These are phyloP conservation scores for Drosophila yooni DNA, from an alignment of 2,888 invertebrate species.

Conservation along the genomic window DNA sequence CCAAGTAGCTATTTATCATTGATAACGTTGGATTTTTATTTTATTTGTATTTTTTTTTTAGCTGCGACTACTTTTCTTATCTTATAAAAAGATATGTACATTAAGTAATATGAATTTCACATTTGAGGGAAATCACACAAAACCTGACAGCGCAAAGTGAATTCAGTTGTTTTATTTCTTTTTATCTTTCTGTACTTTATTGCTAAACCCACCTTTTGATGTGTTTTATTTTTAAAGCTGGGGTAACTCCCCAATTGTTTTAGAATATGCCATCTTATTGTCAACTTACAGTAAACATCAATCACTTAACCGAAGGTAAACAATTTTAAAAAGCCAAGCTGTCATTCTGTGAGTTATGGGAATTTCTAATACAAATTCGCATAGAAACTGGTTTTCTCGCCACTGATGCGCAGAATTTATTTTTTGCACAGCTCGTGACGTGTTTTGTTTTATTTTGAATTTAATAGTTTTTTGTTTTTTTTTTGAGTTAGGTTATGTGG, in stretches of 20 bases:
- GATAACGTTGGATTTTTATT: slow-evolving; percentile 4
- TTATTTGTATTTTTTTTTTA: neutral
- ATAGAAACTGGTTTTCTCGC: slow-evolving; percentile 22
- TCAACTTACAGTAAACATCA: slow-evolving; percentile 28
- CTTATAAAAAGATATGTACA: neutral
- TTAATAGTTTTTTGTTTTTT: neutral
- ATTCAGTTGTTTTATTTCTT: neutral
- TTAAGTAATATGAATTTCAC: neutral
- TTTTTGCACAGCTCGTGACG: slow-evolving; percentile 7
- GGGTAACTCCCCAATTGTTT: slow-evolving; percentile 5
- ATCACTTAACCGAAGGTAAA: slow-evolving; percentile 31
- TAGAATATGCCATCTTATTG: neutral
- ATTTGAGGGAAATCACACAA: slow-evolving; percentile 10
- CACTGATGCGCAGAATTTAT: slow-evolving; percentile 8
- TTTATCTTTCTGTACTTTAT: neutral
- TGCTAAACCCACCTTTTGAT: neutral
- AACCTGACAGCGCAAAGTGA: slow-evolving; percentile 1
- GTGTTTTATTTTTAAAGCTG: neutral
- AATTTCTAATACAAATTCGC: slow-evolving; percentile 26
- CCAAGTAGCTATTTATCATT: slow-evolving; percentile 14
- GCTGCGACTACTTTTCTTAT: slow-evolving; percentile 3
- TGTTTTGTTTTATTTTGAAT: slow-evolving; percentile 5
- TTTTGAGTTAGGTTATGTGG: neutral
- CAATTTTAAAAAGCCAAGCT: slow-evolving; percentile 20
- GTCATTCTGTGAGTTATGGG: slow-evolving; percentile 25